These are phyloP conservation scores for Rhadina sibilatrix DNA, from an alignment of 2,113 vertebrate genomes.

Conservation along the genomic window DNA sequence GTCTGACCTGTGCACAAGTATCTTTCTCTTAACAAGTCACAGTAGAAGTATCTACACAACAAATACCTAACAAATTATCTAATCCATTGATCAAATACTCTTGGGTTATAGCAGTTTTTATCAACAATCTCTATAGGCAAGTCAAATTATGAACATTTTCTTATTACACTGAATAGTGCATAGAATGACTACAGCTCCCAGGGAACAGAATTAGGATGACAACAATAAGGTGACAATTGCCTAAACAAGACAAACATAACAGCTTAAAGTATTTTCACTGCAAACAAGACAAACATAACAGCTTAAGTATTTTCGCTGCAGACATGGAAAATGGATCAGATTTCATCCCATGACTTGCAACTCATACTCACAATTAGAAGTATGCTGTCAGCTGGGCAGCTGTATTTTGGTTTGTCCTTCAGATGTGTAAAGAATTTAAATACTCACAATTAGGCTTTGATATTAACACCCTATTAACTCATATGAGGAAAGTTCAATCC, in stretches of 20 bases:
- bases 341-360: neutral
- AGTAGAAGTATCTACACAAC: neutral
- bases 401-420: neutral
- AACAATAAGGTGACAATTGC: neutral
- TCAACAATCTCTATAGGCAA: neutral
- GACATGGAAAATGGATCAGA: neutral
- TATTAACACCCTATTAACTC: neutral
- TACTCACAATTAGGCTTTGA: neutral
- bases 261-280: neutral
- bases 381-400: neutral
- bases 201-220: neutral
- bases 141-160: neutral
- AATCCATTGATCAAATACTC: neutral
- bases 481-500: neutral
- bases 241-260: slow-evolving; percentile 1
- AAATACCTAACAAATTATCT: neutral
- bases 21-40: neutral
- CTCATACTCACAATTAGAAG: neutral
- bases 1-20: neutral
- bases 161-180: neutral
- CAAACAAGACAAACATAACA: neutral
- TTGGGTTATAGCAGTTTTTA: neutral
- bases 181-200: neutral
- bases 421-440: slow-evolving; percentile 2
- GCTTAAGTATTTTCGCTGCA: neutral